Percentiles rank a stretch among this genome's conserved stretches.
These are phyloP conservation scores for Bombylius major DNA, from an alignment of 2,888 invertebrate species.

Conservation along the genomic window DNA sequence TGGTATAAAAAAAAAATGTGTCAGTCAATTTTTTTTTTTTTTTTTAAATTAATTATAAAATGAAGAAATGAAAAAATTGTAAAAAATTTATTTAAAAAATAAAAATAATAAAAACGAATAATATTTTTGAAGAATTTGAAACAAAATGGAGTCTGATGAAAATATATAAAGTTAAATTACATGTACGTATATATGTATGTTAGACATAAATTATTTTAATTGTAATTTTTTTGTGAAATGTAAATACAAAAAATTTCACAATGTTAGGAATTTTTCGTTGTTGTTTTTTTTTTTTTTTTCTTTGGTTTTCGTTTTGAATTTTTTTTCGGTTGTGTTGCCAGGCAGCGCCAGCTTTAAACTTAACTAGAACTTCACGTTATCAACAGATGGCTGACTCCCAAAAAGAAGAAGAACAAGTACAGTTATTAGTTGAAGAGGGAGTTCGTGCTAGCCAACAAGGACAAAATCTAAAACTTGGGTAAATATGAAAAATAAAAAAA, in stretches of 20 bases:
- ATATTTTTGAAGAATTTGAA: no score
- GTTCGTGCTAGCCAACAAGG: constrained; percentile 64
- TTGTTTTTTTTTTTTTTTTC: background rate
- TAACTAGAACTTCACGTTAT: constrained; percentile 44
- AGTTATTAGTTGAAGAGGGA: constrained; percentile 92
- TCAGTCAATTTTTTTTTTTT: no score
- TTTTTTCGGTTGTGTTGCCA: constrained; percentile 44
- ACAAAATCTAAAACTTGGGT: constrained; percentile 97
- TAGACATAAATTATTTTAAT: no score
- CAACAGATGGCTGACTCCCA: constrained; percentile 93
- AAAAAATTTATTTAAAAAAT: no score
- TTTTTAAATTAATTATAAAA: no score
- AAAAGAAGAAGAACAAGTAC: constrained; percentile 91
- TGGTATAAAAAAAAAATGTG: no score
- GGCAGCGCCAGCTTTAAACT: constrained; percentile 53
- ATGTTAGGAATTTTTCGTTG: background rate
- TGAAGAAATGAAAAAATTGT: no score
- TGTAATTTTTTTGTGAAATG: background rate
- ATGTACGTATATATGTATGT: background rate
- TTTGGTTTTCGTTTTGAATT: constrained; percentile 6
- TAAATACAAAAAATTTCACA: background rate
- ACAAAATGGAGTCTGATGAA: no score
- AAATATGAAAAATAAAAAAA: constrained; percentile 41
- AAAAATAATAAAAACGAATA: no score
- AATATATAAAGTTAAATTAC: background rate